phyloP scores from a whole-genome alignment of 2,888 invertebrate genomes.

The Carpatolechia fugitivella region DNA sequence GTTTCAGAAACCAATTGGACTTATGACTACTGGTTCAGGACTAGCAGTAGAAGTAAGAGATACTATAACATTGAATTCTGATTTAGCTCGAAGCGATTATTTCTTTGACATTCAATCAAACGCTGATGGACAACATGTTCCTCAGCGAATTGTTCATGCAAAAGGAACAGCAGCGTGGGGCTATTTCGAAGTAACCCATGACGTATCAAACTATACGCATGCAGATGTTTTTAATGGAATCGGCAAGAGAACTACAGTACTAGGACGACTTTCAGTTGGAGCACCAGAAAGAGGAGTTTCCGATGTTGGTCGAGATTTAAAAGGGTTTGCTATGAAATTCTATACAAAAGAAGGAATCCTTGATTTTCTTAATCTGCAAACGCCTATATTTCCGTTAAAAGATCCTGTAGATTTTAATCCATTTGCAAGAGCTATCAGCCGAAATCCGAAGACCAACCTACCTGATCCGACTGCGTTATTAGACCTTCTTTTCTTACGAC shows the following conservation, averaged over 20 bases:
- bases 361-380: conserved; percentile 92
- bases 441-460: conserved; percentile 91
- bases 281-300: conserved; percentile 90
- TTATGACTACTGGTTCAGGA: conserved; percentile 86
- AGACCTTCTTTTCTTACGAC: conserved; percentile 91
- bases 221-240: conserved; percentile 86
- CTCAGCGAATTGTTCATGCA: conserved; percentile 94
- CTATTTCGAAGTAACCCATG: conserved; percentile 90
- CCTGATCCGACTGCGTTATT: conserved; percentile 92
- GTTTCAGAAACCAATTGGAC: conserved; percentile 65
- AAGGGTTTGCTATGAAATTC: conserved; percentile 93
- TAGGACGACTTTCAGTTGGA: conserved; percentile 87
- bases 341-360: conserved; percentile 93
- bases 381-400: conserved; percentile 91
- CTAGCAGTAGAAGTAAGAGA: conserved; percentile 85
- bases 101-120: conserved; percentile 52
- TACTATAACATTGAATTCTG: conserved; percentile 85
- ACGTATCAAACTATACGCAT: conserved; percentile 86
- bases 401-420: conserved; percentile 91
- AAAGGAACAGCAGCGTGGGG: conserved; percentile 93
- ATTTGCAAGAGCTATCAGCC: conserved; percentile 93
- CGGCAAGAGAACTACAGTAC: conserved; percentile 84
- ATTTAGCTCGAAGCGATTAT: conserved; percentile 44
- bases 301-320: conserved; percentile 89
- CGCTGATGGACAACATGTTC: conserved; percentile 91